Conservation (phyloP, 2,797 vertebrate genomes). For the Dendrocincla fuliginosa region DNA sequence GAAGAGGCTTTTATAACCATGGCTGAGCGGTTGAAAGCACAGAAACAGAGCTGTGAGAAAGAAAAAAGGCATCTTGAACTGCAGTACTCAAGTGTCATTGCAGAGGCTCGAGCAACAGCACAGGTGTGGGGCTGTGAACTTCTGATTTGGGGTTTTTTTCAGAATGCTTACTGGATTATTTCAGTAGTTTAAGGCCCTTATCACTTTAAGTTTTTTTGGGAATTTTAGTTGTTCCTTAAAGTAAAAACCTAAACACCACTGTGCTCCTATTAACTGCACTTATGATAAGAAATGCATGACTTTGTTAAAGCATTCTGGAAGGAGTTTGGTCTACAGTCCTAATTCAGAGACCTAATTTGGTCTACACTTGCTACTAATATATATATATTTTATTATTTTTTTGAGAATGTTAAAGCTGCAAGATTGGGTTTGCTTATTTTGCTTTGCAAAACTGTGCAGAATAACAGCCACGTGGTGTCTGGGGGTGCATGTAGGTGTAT, state of each 20-base stretch:
- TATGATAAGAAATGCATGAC: background rate
- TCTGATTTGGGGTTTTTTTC: background rate
- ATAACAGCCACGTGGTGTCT: background rate
- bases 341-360: background rate
- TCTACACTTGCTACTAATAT: background rate
- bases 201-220: background rate
- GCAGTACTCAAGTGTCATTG: conserved; percentile 71
- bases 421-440: background rate
- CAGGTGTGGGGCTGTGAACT: conserved; percentile 73
- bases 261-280: background rate
- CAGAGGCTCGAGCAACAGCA: conserved; percentile 74
- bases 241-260: background rate
- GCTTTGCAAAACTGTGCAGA: background rate
- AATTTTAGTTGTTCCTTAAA: background rate
- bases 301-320: background rate
- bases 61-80: conserved; percentile 76
- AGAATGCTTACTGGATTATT: conserved; percentile 41
- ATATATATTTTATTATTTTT: background rate
- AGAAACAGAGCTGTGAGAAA: conserved; percentile 81
- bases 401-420: background rate
- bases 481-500: background rate
- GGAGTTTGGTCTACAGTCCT: background rate
- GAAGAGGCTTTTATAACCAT: conserved; percentile 79
- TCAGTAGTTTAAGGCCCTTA: conserved; percentile 15
- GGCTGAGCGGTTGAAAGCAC: conserved; percentile 79